Evolutionary conservation across 2,113 vertebrate species (phyloP), one percentile per base, ranked within the genome.

Genomic region (Ammospiza nelsoni): DNA sequence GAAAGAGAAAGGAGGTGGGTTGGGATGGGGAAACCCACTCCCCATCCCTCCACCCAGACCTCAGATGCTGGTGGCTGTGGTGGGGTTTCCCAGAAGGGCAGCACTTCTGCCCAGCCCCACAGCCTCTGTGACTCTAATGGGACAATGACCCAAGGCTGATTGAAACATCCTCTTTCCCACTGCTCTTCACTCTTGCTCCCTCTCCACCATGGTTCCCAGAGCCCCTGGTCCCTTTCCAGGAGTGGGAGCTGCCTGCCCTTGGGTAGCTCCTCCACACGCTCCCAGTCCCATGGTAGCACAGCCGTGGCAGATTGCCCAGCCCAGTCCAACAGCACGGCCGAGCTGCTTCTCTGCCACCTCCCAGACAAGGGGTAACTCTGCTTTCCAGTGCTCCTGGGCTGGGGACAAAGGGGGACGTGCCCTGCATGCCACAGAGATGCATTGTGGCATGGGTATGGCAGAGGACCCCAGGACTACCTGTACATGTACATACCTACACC

Each of bases 281-380:
- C 62, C 74, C 74, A 52, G 66, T 41, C 52, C 74, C 0, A 0
- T 91, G 92, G 68, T 81, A 7, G 68, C 55, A 46, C 52, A 57
- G 73, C 0, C 0, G 9, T 72, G 92, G 77, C 87, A 18, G 28
- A 43, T 29, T 91, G 92, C 92, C 87, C 87, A 89, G 73, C 55
- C 22, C 55, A 14, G 61, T 31, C 57, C 69, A 9, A 58, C 0
- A 0, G 29, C 5, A 0, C 11, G 20, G 59, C 9, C 8, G 54
- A 46, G 43, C 43, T 94, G 48, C 48, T 81, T 58, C 77, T 67
- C 69, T 0, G 0, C 27, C 3, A 1, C 1, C 0, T 66, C 57
- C 51, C 39, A 66, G 41, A 37, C 22, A 67, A 91, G 46, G 3
- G 31, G 12, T n/a, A 58, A 43, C 28, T 52, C 72, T 5, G 2